Conservation (phyloP, 2,113 vertebrate genomes). For the Corythornis madagascariensis region DNA sequence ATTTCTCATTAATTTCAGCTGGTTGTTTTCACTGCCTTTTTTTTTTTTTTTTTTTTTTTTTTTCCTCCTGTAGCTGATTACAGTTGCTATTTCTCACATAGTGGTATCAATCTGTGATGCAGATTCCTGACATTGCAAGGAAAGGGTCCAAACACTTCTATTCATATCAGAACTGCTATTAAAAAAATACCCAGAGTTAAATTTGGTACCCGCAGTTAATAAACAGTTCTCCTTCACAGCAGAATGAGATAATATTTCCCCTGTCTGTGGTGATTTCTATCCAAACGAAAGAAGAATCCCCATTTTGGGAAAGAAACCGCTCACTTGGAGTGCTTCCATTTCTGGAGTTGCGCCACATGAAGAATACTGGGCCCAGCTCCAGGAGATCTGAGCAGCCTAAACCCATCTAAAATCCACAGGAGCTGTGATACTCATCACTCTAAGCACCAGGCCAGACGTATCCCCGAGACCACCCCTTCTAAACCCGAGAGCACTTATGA, state of each 20-base stretch:
- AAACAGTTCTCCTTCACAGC: constrained; percentile 9
- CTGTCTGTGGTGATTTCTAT: constrained; percentile 30
- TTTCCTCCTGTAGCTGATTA: neutral
- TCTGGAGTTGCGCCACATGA: neutral
- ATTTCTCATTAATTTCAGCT: constrained; percentile 4
- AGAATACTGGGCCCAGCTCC: constrained; percentile 52
- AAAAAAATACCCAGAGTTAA: constrained; percentile 29
- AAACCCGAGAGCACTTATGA: neutral
- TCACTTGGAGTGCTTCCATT: constrained; percentile 59
- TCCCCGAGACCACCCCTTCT: neutral
- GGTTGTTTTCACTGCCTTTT: neutral
- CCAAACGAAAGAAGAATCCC: constrained; percentile 56
- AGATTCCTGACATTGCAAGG: constrained; percentile 9
- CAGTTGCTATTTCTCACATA: neutral
- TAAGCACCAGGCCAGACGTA: neutral
- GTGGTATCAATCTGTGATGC: neutral
- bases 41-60: too few relatives aligned
- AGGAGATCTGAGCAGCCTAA: constrained; percentile 43
- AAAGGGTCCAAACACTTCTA: constrained; percentile 26
- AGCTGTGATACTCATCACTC: constrained; percentile 28
- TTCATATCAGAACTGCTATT: constrained; percentile 5
- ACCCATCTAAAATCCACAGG: constrained; percentile 10
- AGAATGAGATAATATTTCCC: constrained; percentile 24
- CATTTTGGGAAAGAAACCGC: constrained; percentile 63
- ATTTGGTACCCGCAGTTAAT: constrained; percentile 39